These are phyloP conservation scores for Aratinga solstitialis DNA, from an alignment of 2,797 vertebrate genomes.

Conservation along the genomic window DNA sequence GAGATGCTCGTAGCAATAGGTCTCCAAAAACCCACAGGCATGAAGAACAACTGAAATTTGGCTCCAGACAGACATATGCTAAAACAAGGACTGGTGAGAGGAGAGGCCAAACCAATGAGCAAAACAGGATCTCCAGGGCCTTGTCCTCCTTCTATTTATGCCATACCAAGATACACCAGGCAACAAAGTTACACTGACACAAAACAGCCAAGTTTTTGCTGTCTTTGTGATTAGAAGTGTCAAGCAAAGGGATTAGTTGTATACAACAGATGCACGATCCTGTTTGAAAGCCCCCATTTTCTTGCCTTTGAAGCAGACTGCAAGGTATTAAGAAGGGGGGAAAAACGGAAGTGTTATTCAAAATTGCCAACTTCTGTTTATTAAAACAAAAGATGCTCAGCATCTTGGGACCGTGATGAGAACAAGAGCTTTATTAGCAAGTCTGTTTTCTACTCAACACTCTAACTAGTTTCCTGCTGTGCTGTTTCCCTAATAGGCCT, in stretches of 20 bases:
- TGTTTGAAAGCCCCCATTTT: background rate
- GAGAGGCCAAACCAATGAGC: background rate
- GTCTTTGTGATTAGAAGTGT: background rate
- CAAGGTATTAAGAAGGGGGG: background rate
- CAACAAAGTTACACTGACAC: background rate
- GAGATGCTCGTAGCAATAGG: fast-evolving
- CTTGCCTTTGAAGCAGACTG: background rate
- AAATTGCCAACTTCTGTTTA: background rate
- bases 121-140: background rate
- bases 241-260: background rate
- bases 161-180: background rate
- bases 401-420: background rate
- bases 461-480: constrained; percentile 1
- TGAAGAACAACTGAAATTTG: background rate
- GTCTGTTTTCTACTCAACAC: background rate
- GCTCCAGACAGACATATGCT: background rate
- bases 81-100: background rate
- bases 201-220: background rate
- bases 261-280: background rate
- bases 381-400: background rate
- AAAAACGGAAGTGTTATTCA: background rate
- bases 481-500: background rate
- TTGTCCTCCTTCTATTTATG: background rate
- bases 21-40: background rate
- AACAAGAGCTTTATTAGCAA: constrained; percentile 25